phyloP scores from a whole-genome alignment of 2,113 vertebrate species.

The Gila orcuttii region DNA sequence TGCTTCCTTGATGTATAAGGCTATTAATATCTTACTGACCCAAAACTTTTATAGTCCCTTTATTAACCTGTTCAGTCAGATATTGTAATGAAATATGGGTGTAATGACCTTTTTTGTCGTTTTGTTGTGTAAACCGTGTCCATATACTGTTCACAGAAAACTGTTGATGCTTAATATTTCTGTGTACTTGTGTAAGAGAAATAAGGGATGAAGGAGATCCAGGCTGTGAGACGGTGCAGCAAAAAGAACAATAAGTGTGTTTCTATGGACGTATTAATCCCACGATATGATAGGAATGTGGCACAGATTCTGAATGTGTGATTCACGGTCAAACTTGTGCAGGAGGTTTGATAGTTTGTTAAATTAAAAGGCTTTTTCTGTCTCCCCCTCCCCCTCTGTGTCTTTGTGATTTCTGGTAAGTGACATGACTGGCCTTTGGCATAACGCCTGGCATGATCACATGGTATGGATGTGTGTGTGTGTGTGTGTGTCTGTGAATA shows the following conservation, averaged over 20 bases:
- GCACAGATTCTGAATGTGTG: conserved; percentile 55
- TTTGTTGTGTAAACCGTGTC: conserved; percentile 36
- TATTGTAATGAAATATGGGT: conserved; percentile 3
- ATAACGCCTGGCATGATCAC: conserved; percentile 80
- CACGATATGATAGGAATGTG: neutral
- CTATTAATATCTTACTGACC: no score
- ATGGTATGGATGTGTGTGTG: conserved; percentile 72
- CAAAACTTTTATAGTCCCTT: neutral
- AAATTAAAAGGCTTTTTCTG: conserved; percentile 62
- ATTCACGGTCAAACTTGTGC: neutral
- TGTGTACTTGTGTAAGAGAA: conserved; percentile 22
- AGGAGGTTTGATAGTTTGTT: conserved; percentile 66
- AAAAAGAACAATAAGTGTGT: neutral
- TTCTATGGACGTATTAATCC: neutral
- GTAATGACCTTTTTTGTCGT: neutral
- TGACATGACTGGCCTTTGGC: conserved; percentile 80
- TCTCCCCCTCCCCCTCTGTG: conserved; percentile 60
- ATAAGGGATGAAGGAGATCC: neutral
- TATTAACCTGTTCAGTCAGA: neutral
- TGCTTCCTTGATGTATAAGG: no score
- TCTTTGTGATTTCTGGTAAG: conserved; percentile 78
- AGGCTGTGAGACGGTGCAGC: neutral
- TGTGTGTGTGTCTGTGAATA: conserved; percentile 48
- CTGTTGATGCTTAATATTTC: conserved; percentile 28
- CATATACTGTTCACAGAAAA: conserved; percentile 11